A percentile compares a stretch with the other conserved stretches of the same genome.
phyloP scores from a whole-genome alignment of 2,888 invertebrate species.

The Nymphalis urticae region DNA sequence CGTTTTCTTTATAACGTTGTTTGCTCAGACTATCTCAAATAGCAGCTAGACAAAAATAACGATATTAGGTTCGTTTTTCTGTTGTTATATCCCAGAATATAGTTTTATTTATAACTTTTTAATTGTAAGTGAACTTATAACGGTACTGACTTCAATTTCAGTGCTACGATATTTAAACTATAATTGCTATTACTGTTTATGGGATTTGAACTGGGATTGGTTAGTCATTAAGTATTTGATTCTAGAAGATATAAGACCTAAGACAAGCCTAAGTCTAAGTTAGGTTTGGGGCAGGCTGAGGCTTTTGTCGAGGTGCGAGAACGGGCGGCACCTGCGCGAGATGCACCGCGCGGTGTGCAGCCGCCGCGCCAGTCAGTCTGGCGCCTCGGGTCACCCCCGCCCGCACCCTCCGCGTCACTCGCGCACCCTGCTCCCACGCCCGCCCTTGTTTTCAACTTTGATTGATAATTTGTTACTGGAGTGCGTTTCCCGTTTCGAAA shows the following conservation, averaged over 20 bases:
- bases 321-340: slow-evolving; percentile 66
- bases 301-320: slow-evolving; percentile 37
- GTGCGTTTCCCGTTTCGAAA: slow-evolving; percentile 64
- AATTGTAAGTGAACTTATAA: not conserved
- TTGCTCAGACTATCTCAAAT: slow-evolving; percentile 54
- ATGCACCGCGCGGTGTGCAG: slow-evolving; percentile 64
- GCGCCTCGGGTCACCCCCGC: slow-evolving; percentile 52
- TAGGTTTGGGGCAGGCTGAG: slow-evolving; percentile 43
- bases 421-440: slow-evolving; percentile 55
- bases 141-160: no score
- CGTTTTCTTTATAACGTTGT: slow-evolving; percentile 54
- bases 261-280: not conserved
- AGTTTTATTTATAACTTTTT: not conserved
- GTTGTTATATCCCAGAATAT: not conserved
- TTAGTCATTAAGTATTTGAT: not conserved
- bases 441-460: slow-evolving; percentile 79
- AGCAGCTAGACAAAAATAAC: slow-evolving; percentile 53
- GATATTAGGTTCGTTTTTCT: slow-evolving; percentile 39
- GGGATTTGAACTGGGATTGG: no score
- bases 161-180: no score
- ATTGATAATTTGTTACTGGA: slow-evolving; percentile 80
- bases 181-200: no score
- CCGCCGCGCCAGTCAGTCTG: slow-evolving; percentile 73
- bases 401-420: slow-evolving; percentile 38
- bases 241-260: slow-evolving; percentile 31